A percentile compares a stretch with the other conserved stretches of the same genome.
Evolutionary conservation across 2,113 vertebrate species (phyloP).

Genomic region (Eublepharis macularius): DNA sequence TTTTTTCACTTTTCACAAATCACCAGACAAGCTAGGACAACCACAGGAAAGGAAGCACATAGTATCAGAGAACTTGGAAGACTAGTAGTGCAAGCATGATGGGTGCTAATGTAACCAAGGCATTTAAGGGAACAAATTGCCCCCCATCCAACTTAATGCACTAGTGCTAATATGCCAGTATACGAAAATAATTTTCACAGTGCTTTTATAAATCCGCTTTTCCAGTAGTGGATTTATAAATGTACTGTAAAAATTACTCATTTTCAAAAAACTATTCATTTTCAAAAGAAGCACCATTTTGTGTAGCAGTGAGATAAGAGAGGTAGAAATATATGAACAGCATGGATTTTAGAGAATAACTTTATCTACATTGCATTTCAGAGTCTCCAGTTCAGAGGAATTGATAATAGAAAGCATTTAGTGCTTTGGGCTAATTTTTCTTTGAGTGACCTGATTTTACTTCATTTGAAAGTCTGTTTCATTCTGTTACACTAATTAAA

Average conservation of each 20-base stretch:
- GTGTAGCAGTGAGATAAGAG: neutral
- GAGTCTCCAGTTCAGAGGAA: conserved; percentile 25
- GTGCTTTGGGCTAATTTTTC: conserved; percentile 42
- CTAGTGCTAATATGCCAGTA: neutral
- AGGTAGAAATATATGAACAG: conserved; percentile 20
- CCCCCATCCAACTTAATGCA: neutral
- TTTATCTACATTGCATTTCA: conserved; percentile 28
- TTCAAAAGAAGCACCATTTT: conserved; percentile 6
- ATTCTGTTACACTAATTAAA: conserved; percentile 53
- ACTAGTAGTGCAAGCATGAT: neutral
- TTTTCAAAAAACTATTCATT: neutral
- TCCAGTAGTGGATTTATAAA: too few relatives aligned
- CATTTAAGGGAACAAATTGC: neutral
- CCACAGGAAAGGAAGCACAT: neutral
- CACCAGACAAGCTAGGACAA: neutral
- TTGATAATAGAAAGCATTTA: conserved; percentile 38
- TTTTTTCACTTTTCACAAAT: neutral
- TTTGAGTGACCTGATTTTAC: conserved; percentile 45
- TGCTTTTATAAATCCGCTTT: neutral
- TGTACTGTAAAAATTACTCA: too few relatives aligned
- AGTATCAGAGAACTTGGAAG: neutral
- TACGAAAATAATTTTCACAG: neutral
- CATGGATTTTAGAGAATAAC: conserved; percentile 21
- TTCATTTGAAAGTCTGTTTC: conserved; percentile 47
- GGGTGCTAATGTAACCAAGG: neutral